Evolutionary conservation across 2,888 invertebrate genomes (phyloP).

Genomic region (Caradrina clavipalpis): DNA sequence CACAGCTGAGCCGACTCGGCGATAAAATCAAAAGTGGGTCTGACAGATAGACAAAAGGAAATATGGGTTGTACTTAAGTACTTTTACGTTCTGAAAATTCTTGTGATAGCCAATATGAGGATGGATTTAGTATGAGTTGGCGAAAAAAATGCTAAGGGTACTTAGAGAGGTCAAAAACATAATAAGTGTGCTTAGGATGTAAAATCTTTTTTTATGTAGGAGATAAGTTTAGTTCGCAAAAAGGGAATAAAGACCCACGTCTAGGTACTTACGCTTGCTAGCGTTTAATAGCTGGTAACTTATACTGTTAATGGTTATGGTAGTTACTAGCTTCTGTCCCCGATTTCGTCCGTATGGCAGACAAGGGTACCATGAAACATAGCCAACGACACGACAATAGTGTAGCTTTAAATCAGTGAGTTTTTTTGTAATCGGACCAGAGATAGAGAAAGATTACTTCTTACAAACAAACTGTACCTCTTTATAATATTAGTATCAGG

Average conservation of each 20-base stretch:
- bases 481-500: too few species aligned
- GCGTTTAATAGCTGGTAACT: neutral
- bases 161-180: constrained; percentile 1
- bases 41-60: constrained; percentile 58
- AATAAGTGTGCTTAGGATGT: neutral
- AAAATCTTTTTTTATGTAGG: neutral
- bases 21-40: constrained; percentile 62
- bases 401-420: neutral
- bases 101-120: constrained; percentile 12
- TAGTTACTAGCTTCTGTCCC: neutral
- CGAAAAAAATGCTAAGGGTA: constrained; percentile 11
- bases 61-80: constrained; percentile 44
- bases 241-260: neutral
- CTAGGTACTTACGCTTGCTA: neutral
- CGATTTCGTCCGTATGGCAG: neutral
- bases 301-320: neutral
- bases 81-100: constrained; percentile 36
- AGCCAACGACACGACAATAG: neutral
- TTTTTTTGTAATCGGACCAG: too few species aligned
- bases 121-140: constrained; percentile 13
- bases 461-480: too few species aligned
- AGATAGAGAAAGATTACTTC: too few species aligned
- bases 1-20: constrained; percentile 29
- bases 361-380: neutral
- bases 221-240: constrained; percentile 4